Base-by-base conservation (phyloP, 2,113 vertebrate genomes). In the Cranoglanis bouderius region DNA sequence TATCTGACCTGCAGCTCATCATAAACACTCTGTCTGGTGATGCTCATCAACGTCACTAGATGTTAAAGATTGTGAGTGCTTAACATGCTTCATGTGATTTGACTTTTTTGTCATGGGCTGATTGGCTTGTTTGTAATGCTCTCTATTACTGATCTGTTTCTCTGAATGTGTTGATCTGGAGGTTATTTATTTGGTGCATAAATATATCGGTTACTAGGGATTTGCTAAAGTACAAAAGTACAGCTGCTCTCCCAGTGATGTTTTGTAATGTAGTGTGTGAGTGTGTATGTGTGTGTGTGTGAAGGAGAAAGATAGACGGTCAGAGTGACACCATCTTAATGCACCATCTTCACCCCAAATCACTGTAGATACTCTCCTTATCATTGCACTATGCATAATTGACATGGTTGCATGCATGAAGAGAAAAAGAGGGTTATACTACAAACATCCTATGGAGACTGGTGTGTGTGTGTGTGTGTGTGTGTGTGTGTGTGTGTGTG, bases 361-460 rank as follows among this genome's bases (percentile, higher is more conserved):
- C 59, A 61, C 26, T 67, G 38, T 38, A 35, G 35, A 77, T 87
- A 57, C 13, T 86, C 65, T 90, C 57, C 57, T 78, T 70, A 83
- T 75, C 77, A 90, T 26, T 59, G 38, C 53, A 51, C 78, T 77
- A 75, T 63, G 46, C 46, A 53, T n/a, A 70, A 72, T 86, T 55
- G 77, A 83, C 72, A 26, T 6, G 35, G 67, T 14, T 6, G 38
- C 21, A 16, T 86, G 78, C 82, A 24, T 67, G 82, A 97, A 91
- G 96, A 98, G 93, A 92, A 97, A 24, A 93, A 97, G 86, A 91
- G 92, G 0, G 92, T 26, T 83, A 94, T 95, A 94, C 38, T 90
- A 94, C 93, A 86, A 93, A 61, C 0, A 88, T 94, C 85, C 57
- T 12, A 94, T 92, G 93, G 94, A 89, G 93, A 93, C 94, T 29